Base-by-base conservation (phyloP, 2,113 vertebrate genomes). In the Istiophorus platypterus region DNA sequence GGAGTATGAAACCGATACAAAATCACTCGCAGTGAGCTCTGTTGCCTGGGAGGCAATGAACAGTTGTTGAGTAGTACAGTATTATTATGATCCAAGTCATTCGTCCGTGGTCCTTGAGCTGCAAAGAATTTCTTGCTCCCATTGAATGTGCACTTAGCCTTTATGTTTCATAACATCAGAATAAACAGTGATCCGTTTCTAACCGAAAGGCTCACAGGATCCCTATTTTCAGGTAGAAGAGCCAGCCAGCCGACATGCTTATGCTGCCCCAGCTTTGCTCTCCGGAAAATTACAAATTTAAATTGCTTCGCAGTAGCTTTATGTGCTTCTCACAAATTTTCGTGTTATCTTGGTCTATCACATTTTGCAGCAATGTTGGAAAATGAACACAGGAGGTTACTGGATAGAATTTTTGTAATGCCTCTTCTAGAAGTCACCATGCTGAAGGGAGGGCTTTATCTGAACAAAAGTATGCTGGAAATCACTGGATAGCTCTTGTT, bases 261-360 rank as follows among this genome's bases (percentile, higher is more conserved):
- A 24, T 59, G 34, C 72, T 2, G 27, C 52, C 42, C 20, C 13
- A 7, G 81, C 76, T 79, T 69, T 88, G 67, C 72, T 78, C 52
- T 75, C 41, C 7, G 27, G 80, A 80, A 92, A 83, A 86, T 91
- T 79, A 83, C 45, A 49, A 68, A 81, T 89, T 87, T 72, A 87
- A 91, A 81, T 90, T 64, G 54, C 81, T 57, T 88, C 7, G 20
- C 51, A 78, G 64, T 31, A 24, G 63, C 59, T 86, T 82, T 29
- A 71, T 73, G 49, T 74, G 62, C 72, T 82, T 81, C 69, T 77
- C 51, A 63, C 56, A 37, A 73, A 77, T 84, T 73, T 47, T 24
- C 24, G 64, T 4, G 26, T 67, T 80, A 86, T 89, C 79, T 63
- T 39, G 17, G 57, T 64, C 78, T 37, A 84, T 92, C 71, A 68